phyloP scores from a whole-genome alignment of 2,113 vertebrate genomes.

The Rostratula benghalensis region DNA sequence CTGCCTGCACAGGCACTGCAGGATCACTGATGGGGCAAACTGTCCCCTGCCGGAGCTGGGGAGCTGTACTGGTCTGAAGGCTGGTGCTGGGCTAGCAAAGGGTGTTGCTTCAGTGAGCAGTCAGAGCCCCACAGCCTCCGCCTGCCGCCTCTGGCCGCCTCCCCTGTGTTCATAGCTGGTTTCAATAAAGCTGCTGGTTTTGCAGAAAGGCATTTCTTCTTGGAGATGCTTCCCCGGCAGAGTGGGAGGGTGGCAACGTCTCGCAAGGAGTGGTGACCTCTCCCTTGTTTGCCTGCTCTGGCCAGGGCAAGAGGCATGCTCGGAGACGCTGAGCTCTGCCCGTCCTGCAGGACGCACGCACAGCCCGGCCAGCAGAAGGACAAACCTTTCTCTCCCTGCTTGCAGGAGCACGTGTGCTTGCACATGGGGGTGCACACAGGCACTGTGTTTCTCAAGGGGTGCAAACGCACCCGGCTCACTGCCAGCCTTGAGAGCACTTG shows the following conservation, averaged over 20 bases:
- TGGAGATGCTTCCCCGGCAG: constrained; percentile 9
- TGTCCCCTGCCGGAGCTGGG: fast-evolving
- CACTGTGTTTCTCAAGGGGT: background rate
- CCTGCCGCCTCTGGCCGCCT: background rate
- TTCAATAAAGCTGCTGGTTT: constrained; percentile 44
- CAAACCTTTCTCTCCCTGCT: background rate
- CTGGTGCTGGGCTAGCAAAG: background rate
- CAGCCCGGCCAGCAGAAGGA: background rate
- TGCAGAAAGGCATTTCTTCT: constrained; percentile 33
- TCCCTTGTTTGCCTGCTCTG: constrained; percentile 24
- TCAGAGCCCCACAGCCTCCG: background rate
- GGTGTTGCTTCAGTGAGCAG: background rate
- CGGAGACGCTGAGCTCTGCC: background rate
- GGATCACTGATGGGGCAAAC: background rate
- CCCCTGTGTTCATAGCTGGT: background rate
- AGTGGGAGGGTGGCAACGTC: constrained; percentile 23
- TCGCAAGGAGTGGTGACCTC: background rate
- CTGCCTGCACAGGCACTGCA: background rate
- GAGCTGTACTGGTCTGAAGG: fast-evolving
- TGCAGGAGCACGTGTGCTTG: background rate
- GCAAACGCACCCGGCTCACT: background rate
- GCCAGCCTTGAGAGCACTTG: background rate
- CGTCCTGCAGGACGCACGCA: background rate
- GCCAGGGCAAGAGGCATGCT: background rate
- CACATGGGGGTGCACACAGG: background rate